Evolutionary conservation across 1,140 invertebrate genomes (phyloP).

Genomic region (Monochamus saltuarius): DNA sequence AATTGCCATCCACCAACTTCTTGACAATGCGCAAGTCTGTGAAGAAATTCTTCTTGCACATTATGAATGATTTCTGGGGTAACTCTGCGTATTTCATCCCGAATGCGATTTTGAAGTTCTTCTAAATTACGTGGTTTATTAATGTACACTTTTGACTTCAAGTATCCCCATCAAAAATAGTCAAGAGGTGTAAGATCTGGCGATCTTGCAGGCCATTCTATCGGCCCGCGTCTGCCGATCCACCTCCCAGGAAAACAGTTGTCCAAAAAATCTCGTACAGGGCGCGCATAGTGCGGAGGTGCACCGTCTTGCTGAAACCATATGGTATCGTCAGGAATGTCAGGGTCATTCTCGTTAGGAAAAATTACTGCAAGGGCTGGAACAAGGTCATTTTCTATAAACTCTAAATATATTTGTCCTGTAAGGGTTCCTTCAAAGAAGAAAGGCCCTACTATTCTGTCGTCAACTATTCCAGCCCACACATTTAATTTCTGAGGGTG

Average conservation of each 20-base stretch:
- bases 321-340: conserved; percentile 14
- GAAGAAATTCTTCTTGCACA: no score
- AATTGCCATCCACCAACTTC: no score
- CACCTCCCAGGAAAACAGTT: conserved; percentile 45
- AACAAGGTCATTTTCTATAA: conserved; percentile 21
- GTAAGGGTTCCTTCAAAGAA: conserved; percentile 21
- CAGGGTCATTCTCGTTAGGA: conserved; percentile 21
- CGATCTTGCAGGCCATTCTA: conserved; percentile 47
- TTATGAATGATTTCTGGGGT: no score
- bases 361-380: conserved; percentile 19
- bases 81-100: no score
- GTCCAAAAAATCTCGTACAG: conserved; percentile 44
- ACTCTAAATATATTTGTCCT: conserved; percentile 21
- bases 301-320: conserved; percentile 30
- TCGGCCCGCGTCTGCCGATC: conserved; percentile 49
- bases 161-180: conserved; percentile 39
- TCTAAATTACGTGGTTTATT: no score
- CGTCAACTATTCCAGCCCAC: conserved; percentile 24
- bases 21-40: no score
- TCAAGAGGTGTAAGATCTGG: conserved; percentile 49
- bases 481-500: conserved; percentile 30
- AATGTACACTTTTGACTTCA: no score
- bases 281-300: conserved; percentile 16
- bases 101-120: no score
- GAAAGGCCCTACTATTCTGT: conserved; percentile 22